Base-by-base conservation (phyloP, 2,113 vertebrate species). In the Pteropus alecto region DNA sequence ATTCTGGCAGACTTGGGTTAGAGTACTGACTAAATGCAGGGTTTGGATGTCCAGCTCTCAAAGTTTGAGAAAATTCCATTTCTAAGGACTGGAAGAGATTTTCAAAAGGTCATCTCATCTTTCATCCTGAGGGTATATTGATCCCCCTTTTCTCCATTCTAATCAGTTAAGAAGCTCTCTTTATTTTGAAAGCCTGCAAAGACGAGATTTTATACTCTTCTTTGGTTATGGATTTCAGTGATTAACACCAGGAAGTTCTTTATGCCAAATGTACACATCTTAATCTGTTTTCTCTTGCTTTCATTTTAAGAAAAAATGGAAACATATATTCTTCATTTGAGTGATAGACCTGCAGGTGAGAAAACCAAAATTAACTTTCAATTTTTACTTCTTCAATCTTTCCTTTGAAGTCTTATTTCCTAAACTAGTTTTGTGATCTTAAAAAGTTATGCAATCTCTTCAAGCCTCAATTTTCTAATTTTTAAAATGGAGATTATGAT, bases 281-380 rank as follows among this genome's bases (percentile, higher is more conserved):
- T 41, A 93, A 21, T 87, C 89, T 88, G 28, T 63, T 94, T 90
- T 93, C 18, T 92, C 68, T 93, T 71, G 58, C 38, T 84, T 95
- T 87, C 38, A 84, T 96, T 96, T 94, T 90, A 93, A 94, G 63
- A 78, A 93, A 93, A 94, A 96, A 90, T 68, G 16, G 43, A 87
- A 85, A 54, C 21, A 63, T 38, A 61, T 22, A 48, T 89, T 95
- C 60, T 95, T 96, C 26, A 83, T 76, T 86, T 97, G 46, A 93
- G 92, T 73, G 22, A 46, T 61, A 96, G 54, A 87, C 19, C 19
- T 93, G 26, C 14, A 70, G 71, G 46, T 93, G 63, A 84, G 58
- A 94, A 96, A 88, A 93, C 19, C n/a, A 90, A 85, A 95, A 77
- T 84, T 60, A 87, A 88, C 65, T 89, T 93, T 54, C 6, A 96